phyloP scores from a whole-genome alignment of 1,140 invertebrate genomes.

The Lepeophtheirus salmonis region DNA sequence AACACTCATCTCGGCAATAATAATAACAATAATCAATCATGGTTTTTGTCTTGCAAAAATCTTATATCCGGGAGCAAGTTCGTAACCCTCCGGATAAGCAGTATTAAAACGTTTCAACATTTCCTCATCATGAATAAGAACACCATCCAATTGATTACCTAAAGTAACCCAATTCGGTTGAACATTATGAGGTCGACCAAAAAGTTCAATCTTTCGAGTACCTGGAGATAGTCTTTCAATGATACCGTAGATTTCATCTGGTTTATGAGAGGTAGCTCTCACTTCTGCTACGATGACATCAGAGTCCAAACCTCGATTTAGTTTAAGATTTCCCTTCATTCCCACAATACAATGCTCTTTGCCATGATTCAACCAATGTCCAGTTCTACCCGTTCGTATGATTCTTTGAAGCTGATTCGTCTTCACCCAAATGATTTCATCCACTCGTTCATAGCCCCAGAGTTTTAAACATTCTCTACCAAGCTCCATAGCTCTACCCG shows the following conservation, averaged over 20 bases:
- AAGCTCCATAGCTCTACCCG: conserved; percentile 90
- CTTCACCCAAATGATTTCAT: conserved; percentile 97
- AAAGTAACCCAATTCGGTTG: conserved; percentile 96
- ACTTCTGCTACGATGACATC: conserved; percentile 97
- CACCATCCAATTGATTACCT: conserved; percentile 87
- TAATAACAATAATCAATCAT: neutral
- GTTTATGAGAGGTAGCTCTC: conserved; percentile 87
- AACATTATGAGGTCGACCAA: conserved; percentile 89
- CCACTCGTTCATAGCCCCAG: conserved; percentile 87
- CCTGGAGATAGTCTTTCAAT: conserved; percentile 45
- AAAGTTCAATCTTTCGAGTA: conserved; percentile 90
- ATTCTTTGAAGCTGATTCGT: conserved; percentile 94
- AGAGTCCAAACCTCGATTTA: conserved; percentile 84
- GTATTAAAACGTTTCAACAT: conserved; percentile 71
- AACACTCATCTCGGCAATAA: too few species aligned
- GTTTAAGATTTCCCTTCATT: conserved; percentile 81
- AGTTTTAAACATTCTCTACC: conserved; percentile 75
- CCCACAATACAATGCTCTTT: conserved; percentile 95
- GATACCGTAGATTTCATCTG: conserved; percentile 86
- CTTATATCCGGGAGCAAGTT: conserved; percentile 4
- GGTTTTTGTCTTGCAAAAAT: conserved; percentile 10
- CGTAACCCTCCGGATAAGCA: conserved; percentile 64
- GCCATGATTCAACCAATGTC: conserved; percentile 95
- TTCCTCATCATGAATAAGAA: conserved; percentile 74
- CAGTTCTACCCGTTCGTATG: conserved; percentile 83